Conservation (phyloP, 1,140 invertebrate species). For the Lepidurus apus region DNA sequence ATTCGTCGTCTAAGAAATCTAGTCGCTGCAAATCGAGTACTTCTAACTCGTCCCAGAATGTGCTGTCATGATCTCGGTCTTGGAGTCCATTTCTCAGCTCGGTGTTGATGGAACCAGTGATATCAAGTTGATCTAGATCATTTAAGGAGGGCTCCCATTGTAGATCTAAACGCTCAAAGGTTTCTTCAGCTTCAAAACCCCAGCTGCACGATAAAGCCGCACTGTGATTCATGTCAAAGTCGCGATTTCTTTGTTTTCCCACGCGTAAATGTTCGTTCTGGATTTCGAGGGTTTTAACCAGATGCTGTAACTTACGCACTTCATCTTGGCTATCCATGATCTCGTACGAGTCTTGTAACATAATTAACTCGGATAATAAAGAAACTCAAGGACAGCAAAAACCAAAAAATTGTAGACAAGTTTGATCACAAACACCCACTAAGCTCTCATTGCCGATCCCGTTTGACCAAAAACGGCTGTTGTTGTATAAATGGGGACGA, state of each 20-base stretch:
- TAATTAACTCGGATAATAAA: neutral
- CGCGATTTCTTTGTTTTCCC: slow-evolving; percentile 9
- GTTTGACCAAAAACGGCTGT: too few relatives aligned
- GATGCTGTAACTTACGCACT: neutral
- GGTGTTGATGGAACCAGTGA: neutral
- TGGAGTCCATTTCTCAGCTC: neutral
- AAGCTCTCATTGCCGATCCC: too few relatives aligned
- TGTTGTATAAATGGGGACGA: too few relatives aligned
- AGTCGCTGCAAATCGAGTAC: neutral
- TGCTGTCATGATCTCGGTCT: neutral
- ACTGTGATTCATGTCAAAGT: neutral
- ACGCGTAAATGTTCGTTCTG: slow-evolving; percentile 4
- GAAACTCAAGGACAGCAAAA: too few relatives aligned
- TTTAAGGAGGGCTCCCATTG: neutral
- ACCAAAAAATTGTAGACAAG: too few relatives aligned
- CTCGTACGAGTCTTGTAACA: neutral
- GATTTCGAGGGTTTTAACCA: neutral
- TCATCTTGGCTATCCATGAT: slow-evolving; percentile 4
- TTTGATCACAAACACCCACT: too few relatives aligned
- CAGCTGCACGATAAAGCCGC: neutral
- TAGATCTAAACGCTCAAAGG: neutral
- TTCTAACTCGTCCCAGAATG: neutral
- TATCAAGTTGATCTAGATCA: neutral
- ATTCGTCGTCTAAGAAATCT: neutral
- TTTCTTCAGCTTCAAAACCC: neutral